Evolutionary conservation across 1,140 invertebrate species (phyloP).

Genomic region (Macrotrachela quadricornifera): DNA sequence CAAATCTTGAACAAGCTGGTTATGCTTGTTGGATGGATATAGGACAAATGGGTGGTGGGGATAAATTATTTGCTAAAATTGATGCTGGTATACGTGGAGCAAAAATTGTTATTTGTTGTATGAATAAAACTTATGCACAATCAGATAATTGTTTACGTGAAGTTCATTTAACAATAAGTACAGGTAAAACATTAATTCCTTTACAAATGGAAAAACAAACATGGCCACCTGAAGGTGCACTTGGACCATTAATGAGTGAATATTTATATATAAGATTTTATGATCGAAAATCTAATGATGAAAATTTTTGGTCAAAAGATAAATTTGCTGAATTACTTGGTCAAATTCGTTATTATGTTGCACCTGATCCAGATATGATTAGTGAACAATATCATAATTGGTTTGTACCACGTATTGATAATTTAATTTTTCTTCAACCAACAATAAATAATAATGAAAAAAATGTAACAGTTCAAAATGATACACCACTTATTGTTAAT

Average conservation of each 20-base stretch:
- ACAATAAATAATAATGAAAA: neutral
- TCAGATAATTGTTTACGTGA: slow-evolving; percentile 23
- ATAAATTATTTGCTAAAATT: slow-evolving; percentile 23
- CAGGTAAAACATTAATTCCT: slow-evolving; percentile 21
- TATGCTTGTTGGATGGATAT: slow-evolving; percentile 19
- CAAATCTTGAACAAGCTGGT: too few species aligned
- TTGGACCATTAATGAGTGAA: slow-evolving; percentile 26
- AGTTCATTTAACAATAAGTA: slow-evolving; percentile 19
- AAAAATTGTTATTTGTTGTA: slow-evolving; percentile 20
- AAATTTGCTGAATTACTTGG: slow-evolving; percentile 22
- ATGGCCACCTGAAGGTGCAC: slow-evolving; percentile 22
- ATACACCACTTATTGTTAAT: slow-evolving; percentile 10
- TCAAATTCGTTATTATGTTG: slow-evolving; percentile 15
- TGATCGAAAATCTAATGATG: slow-evolving; percentile 12
- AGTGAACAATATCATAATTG: too few species aligned
- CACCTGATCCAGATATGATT: too few species aligned
- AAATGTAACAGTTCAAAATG: too few species aligned
- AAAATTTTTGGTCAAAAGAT: slow-evolving; percentile 16
- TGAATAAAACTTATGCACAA: slow-evolving; percentile 20
- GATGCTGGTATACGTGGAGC: slow-evolving; percentile 21
- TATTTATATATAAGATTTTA: slow-evolving; percentile 21
- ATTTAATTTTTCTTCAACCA: neutral
- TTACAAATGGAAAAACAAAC: slow-evolving; percentile 19
- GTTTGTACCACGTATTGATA: too few species aligned
- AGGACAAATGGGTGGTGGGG: slow-evolving; percentile 27